A percentile compares a stretch with the other conserved stretches of the same genome.
phyloP scores from a whole-genome alignment of 1,140 invertebrate genomes.

The Drosophila rhopaloa region DNA sequence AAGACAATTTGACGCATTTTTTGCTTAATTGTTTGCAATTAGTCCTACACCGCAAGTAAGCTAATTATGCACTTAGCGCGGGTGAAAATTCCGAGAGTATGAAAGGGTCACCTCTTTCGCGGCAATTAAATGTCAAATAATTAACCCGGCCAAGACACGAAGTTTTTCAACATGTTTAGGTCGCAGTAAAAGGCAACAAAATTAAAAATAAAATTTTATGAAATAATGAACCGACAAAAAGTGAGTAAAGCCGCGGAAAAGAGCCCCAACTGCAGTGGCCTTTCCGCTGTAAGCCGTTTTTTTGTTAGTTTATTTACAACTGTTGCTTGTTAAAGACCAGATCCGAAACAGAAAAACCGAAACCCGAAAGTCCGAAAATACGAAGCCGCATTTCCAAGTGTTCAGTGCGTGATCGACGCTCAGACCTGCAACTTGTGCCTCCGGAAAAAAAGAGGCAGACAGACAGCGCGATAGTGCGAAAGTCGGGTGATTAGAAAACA shows the following conservation, averaged over 20 bases:
- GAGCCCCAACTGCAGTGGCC: conserved; percentile 39
- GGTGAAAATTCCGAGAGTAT: conserved; percentile 4
- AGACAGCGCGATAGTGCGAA: conserved; percentile 23
- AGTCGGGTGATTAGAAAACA: conserved; percentile 13
- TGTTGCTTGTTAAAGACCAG: conserved; percentile 42
- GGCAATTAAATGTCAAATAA: conserved; percentile 64
- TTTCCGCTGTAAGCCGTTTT: conserved; percentile 29
- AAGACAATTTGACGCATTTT: conserved; percentile 46
- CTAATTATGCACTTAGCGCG: conserved; percentile 53
- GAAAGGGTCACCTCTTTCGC: conserved; percentile 15
- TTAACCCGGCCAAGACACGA: conserved; percentile 20
- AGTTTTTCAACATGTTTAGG: conserved; percentile 62
- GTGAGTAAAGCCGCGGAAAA: conserved; percentile 37
- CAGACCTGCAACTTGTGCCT: conserved; percentile 61
- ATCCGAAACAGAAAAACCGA: conserved; percentile 35
- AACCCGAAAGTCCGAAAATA: conserved; percentile 18
- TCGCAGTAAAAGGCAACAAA: conserved; percentile 29
- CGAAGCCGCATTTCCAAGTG: conserved; percentile 26
- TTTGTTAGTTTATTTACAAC: conserved; percentile 28
- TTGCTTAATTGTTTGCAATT: conserved; percentile 66
- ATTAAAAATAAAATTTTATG: conserved; percentile 50
- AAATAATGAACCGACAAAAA: conserved; percentile 64
- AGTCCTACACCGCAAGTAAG: conserved; percentile 37
- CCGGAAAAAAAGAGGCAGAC: conserved; percentile 16
- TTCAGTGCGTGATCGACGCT: conserved; percentile 75